Evolutionary conservation across 1,140 invertebrate genomes (phyloP), one percentile per base, ranked within the genome.

Genomic region (Thaumatotibia leucotreta): DNA sequence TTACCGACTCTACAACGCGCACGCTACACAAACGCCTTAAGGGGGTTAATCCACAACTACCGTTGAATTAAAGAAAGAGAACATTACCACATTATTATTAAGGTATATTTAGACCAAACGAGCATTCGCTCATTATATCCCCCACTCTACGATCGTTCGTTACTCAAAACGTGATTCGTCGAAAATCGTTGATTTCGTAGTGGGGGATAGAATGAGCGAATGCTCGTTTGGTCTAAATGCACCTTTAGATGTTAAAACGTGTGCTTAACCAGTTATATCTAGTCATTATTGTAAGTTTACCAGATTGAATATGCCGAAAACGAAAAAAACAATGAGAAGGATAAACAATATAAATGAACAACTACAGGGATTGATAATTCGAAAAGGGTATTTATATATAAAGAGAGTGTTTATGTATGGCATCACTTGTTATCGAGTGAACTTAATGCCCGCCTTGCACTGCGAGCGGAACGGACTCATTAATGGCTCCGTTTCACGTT

Each of bases 351-450:
- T 5, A 17, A 39, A 23, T 33, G 29, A 61, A 52, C 24, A 58
- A 66, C 31, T 73, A 73, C 71, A 73, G 71, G 71, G 71, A 68
- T 20, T 58, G 29, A 54, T 39, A 65, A 69, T 33, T 64, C 39
- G 63, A 68, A 54, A 61, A 17, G 52, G 52, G 23, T 27, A 58
- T 58, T 58, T 29, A 27, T 11, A 29, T 27, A 14, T 27, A 58
- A 58, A 58, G 24, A 27, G 3, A 27, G 2, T 11, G 52, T 58
- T 17, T 29, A 29, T 29, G 27, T 58, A 27, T 58, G 52, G 23
- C n/a, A 58, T 24, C 50, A 58, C 24, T 27, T 29, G 22, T 24
- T 52, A 14, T 29, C 52, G 29, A 54, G 24, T 54, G 52, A 35
- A 17, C 20, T 20, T 45, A 45, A n/a, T 22, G 23, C 33, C n/a